Conservation (phyloP, 2,113 vertebrate species). For the Sebastes fasciatus region DNA sequence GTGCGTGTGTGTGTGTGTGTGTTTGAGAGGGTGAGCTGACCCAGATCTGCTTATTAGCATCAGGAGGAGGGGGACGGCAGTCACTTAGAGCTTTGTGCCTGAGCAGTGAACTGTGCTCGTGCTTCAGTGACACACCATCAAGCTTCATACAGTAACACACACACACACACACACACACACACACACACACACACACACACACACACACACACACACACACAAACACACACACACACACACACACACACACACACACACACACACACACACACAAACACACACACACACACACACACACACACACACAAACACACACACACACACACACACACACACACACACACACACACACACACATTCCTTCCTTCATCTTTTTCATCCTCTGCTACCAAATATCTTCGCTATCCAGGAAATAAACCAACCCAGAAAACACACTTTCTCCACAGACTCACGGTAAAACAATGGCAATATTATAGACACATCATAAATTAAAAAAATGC, state of each 20-base stretch:
- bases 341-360: constrained; percentile 18
- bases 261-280: too few relatives aligned
- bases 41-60: constrained; percentile 84
- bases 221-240: too few relatives aligned
- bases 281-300: constrained; percentile 23
- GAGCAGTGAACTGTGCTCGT: constrained; percentile 81
- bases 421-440: background rate
- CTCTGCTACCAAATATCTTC: constrained; percentile 29
- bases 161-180: constrained; percentile 21
- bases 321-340: constrained; percentile 11
- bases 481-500: background rate
- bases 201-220: too few relatives aligned
- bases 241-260: too few relatives aligned
- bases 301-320: constrained; percentile 21
- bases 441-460: background rate
- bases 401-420: constrained; percentile 50
- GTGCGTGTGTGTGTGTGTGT: constrained; percentile 41
- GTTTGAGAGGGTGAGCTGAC: constrained; percentile 74
- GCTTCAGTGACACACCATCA: constrained; percentile 77
- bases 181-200: too few relatives aligned
- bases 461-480: background rate
- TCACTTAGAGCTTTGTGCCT: constrained; percentile 82
- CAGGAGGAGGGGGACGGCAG: constrained; percentile 69
- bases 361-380: constrained; percentile 28
- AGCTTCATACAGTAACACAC: constrained; percentile 67